Percentiles rank a stretch among this genome's conserved stretches.
Evolutionary conservation across 1,140 invertebrate genomes (phyloP).

Genomic region (Drosophila truncata): DNA sequence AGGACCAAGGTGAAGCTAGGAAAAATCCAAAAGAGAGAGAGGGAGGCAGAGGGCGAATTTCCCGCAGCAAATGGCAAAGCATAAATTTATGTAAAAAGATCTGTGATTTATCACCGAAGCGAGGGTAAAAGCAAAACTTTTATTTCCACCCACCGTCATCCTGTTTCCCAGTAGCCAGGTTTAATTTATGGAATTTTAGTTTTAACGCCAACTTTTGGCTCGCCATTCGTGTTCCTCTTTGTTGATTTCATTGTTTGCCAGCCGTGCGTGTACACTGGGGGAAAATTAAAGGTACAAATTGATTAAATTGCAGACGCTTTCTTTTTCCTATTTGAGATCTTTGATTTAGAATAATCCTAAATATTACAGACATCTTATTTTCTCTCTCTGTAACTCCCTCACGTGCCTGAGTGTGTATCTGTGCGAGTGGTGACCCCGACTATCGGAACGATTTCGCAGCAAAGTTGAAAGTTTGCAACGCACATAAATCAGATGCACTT

Average conservation of each 20-base stretch:
- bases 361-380: no score
- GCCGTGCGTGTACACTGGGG: slow-evolving; percentile 40
- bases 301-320: no score
- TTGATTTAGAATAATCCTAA: no score
- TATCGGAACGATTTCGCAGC: slow-evolving; percentile 46
- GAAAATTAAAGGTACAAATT: not conserved
- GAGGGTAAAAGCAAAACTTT: slow-evolving; percentile 69
- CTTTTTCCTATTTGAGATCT: no score
- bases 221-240: slow-evolving; percentile 42
- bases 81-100: slow-evolving; percentile 84
- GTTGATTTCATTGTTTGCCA: slow-evolving; percentile 44
- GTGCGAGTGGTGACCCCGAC: slow-evolving; percentile 28
- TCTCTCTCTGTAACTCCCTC: not conserved
- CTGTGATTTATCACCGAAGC: slow-evolving; percentile 74
- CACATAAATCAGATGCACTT: slow-evolving; percentile 83
- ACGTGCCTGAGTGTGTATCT: slow-evolving; percentile 38
- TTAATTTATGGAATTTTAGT: slow-evolving; percentile 84
- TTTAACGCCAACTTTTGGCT: slow-evolving; percentile 72
- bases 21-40: not conserved
- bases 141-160: slow-evolving; percentile 57
- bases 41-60: slow-evolving; percentile 27
- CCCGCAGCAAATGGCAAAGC: slow-evolving; percentile 77
- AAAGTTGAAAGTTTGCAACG: slow-evolving; percentile 75
- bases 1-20: slow-evolving; percentile 38
- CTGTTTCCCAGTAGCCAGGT: slow-evolving; percentile 36